Base-by-base conservation (phyloP, 2,113 vertebrate genomes). In the Pterocles burchelli region DNA sequence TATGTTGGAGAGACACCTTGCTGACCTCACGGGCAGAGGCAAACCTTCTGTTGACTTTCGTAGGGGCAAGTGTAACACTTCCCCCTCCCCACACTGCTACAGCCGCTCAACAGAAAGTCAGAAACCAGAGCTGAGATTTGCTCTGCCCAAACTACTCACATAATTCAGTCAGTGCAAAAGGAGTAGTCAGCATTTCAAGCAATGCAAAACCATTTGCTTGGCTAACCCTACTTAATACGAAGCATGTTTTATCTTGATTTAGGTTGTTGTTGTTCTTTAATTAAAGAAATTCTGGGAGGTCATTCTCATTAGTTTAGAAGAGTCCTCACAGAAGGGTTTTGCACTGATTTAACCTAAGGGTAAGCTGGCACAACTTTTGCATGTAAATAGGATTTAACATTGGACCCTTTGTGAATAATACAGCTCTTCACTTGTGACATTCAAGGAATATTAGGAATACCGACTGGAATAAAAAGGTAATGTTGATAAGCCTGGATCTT, bases 251-350 rank as follows among this genome's bases (percentile, higher is more conserved):
- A 94, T 92, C 92, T 90, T 94, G 88, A 90, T 95, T 95, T 93
- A 92, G 90, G 73, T 90, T 31, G 93, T 85, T 93, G 94, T 94
- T 96, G 79, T 96, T 95, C 92, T 93, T 96, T 97, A 96, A 97
- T 95, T 96, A 96, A 97, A 96, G 92, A 95, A 96, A 96, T 95
- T 92, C 94, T 49, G 33, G 58, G 88, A 94, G 93, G 96, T 93
- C 96, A 96, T 92, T 96, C 83, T 96, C 95, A 95, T 96, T 94
- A 95, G 92, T 93, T 90, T 49, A 75, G 80, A 94, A 90, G 94
- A 94, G 77, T 96, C 86, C 88, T 95, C 95, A 73, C 90, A 94
- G 88, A 95, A 96, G 90, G 93, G 83, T 86, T 94, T 94, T 94
- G 83, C 92, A 72, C 88, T 67, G 73, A 93, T 93, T 93, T 96